Evolutionary conservation across 2,888 invertebrate genomes (phyloP).

Genomic region (Euzetes globulus): DNA sequence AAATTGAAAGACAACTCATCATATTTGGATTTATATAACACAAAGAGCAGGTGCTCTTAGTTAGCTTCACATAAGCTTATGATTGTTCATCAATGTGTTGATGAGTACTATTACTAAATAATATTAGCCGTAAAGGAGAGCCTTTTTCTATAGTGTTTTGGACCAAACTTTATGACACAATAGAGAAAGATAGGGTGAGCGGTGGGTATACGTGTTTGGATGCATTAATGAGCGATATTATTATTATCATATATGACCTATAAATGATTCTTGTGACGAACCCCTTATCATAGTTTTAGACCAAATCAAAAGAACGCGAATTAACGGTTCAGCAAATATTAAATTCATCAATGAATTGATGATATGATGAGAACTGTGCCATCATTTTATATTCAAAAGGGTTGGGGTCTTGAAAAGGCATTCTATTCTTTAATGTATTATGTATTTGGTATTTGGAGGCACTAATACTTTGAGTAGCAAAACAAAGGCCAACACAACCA

Average conservation of each 20-base stretch:
- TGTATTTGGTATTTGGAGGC: neutral
- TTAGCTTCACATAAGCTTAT: slow-evolving; percentile 13
- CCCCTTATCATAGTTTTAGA: neutral
- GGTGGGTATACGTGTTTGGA: neutral
- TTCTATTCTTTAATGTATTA: neutral
- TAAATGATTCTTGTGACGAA: neutral
- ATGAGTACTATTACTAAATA: slow-evolving; percentile 3
- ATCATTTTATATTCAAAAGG: slow-evolving; percentile 5
- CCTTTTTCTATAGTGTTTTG: neutral
- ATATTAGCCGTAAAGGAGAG: neutral
- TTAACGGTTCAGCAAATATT: slow-evolving; percentile 1
- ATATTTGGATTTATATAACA: slow-evolving; percentile 19
- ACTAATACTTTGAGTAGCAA: neutral
- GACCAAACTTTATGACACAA: neutral
- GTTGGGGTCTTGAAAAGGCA: neutral
- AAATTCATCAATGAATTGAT: slow-evolving; percentile 24
- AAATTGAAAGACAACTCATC: neutral
- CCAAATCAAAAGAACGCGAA: slow-evolving; percentile 5
- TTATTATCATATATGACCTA: slow-evolving; percentile 4
- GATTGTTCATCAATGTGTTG: slow-evolving; percentile 23
- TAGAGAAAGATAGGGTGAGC: neutral
- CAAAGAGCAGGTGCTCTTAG: slow-evolving; percentile 22
- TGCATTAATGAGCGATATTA: slow-evolving; percentile 21
- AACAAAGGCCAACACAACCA: slow-evolving; percentile 25
- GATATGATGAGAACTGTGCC: neutral